Evolutionary conservation across 2,888 invertebrate species (phyloP).

Genomic region (Quadroppia sp.): DNA sequence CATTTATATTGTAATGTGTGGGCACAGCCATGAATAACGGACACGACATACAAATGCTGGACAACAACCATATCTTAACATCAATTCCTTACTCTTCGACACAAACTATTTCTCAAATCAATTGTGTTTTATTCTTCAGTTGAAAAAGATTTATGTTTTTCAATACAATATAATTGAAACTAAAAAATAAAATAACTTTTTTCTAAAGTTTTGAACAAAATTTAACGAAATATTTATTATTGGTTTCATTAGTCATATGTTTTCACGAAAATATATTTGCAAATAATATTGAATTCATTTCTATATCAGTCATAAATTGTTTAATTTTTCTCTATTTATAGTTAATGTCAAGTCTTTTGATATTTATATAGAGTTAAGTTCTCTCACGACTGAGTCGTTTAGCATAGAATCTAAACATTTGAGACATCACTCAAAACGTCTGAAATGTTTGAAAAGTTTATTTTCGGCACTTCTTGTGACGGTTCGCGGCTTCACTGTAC

Average conservation of each 20-base stretch:
- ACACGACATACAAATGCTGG: not conserved
- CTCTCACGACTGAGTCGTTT: not conserved
- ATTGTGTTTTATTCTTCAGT: not conserved
- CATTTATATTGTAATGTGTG: conserved; percentile 16
- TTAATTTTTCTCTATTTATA: not conserved
- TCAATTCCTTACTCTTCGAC: not conserved
- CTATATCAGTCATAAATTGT: too few species aligned
- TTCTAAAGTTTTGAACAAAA: not conserved
- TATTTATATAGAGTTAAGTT: not conserved
- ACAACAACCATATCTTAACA: not conserved
- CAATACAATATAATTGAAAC: not conserved
- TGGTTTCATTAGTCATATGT: not conserved
- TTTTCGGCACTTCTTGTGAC: not conserved
- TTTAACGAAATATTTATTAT: not conserved
- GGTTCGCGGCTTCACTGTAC: not conserved
- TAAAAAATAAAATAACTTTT: not conserved
- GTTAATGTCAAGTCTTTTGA: too few species aligned
- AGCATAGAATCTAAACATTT: not conserved
- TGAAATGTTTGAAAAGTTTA: not conserved
- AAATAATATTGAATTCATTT: not conserved
- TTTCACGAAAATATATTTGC: not conserved
- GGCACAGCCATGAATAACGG: not conserved
- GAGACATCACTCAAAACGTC: not conserved
- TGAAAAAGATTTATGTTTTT: not conserved
- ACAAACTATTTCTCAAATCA: conserved; percentile 1